These are phyloP conservation scores for Ylistrum balloti DNA, from an alignment of 1,140 invertebrate species.

Conservation along the genomic window DNA sequence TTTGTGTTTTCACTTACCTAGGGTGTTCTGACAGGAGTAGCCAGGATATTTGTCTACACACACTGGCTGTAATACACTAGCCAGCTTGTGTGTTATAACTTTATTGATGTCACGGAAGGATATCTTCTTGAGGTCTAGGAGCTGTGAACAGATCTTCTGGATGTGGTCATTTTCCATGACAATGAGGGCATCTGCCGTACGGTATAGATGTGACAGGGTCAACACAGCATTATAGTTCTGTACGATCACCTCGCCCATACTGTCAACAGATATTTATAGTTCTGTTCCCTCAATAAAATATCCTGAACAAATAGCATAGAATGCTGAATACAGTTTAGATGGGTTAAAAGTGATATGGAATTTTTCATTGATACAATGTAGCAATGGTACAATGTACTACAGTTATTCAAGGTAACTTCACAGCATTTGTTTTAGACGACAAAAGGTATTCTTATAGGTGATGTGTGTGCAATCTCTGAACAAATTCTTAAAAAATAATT, in stretches of 20 bases:
- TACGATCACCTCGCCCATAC: conserved; percentile 83
- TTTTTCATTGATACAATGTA: too few species aligned
- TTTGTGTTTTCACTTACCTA: conserved; percentile 73
- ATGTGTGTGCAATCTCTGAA: too few species aligned
- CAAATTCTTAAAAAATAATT: too few species aligned
- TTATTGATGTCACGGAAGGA: conserved; percentile 82
- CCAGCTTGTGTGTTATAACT: conserved; percentile 80
- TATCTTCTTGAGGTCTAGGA: conserved; percentile 80
- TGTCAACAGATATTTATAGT: conserved; percentile 46
- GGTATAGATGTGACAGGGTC: conserved; percentile 81
- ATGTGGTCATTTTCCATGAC: conserved; percentile 83
- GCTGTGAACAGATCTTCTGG: conserved; percentile 80
- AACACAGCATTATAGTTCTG: conserved; percentile 83
- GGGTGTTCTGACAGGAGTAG: conserved; percentile 57
- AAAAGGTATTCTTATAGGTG: too few species aligned
- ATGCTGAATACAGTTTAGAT: too few species aligned
- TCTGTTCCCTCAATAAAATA: too few species aligned
- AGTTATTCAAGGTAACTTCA: too few species aligned
- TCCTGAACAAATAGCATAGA: too few species aligned
- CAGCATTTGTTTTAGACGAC: too few species aligned
- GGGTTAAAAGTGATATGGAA: too few species aligned
- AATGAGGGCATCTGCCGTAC: conserved; percentile 81
- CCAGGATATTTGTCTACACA: conserved; percentile 59
- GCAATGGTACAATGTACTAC: too few species aligned
- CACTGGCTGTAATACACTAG: conserved; percentile 79